These are phyloP conservation scores for Creontiades dilutus DNA, from an alignment of 2,888 invertebrate genomes.

Conservation along the genomic window DNA sequence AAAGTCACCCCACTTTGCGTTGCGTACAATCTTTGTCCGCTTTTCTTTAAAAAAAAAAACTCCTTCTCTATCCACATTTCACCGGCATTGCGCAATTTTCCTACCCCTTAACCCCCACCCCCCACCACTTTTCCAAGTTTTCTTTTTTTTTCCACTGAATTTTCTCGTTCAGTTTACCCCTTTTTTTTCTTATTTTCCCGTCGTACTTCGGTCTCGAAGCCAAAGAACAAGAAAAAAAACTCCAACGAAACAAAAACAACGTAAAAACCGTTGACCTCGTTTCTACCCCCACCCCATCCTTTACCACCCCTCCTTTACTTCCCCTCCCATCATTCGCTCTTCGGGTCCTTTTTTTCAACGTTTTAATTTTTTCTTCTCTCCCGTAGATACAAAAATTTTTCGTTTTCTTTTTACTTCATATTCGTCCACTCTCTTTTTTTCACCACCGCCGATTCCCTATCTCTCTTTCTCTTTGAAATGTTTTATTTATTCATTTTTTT, in stretches of 20 bases:
- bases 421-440: neutral
- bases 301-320: no score
- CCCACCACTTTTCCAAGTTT: no score
- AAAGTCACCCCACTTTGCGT: no score
- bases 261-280: slow-evolving; percentile 38
- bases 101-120: no score
- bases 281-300: no score
- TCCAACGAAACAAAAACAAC: no score
- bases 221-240: slow-evolving; percentile 41
- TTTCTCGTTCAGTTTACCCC: neutral
- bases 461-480: neutral
- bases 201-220: neutral
- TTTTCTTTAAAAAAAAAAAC: no score
- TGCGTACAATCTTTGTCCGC: no score
- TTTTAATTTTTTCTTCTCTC: neutral
- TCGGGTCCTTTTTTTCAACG: neutral
- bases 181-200: slow-evolving; percentile 22
- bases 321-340: neutral
- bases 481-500: neutral
- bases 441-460: neutral
- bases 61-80: no score
- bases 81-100: no score
- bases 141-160: neutral
- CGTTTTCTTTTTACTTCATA: neutral
- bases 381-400: neutral